phyloP scores from a whole-genome alignment of 1,140 invertebrate genomes.

The Zaprionus lachaisei region DNA sequence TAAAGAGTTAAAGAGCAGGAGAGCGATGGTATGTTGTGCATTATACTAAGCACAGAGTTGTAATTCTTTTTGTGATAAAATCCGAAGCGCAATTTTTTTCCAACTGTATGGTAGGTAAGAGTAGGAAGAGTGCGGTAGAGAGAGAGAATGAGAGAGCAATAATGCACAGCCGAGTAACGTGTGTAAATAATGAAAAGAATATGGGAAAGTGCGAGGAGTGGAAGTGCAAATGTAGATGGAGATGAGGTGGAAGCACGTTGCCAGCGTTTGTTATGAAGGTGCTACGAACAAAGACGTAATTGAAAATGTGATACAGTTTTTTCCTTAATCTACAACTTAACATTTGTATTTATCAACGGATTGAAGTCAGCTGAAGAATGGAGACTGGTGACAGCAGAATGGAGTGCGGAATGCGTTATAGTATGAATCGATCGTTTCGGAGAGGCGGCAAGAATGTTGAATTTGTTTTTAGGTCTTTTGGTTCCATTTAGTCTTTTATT shows the following conservation, averaged over 20 bases:
- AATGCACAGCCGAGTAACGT: conserved; percentile 18
- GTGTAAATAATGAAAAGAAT: conserved; percentile 43
- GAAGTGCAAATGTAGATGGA: conserved; percentile 2
- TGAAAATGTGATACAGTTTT: conserved; percentile 84
- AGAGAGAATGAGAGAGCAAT: conserved; percentile 1
- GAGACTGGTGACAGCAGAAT: neutral
- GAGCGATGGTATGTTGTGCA: conserved; percentile 37
- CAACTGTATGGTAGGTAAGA: conserved; percentile 74
- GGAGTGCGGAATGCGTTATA: neutral
- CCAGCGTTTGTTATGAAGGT: conserved; percentile 75
- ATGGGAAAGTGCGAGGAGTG: neutral
- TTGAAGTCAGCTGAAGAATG: conserved; percentile 15
- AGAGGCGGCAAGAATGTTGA: conserved; percentile 22
- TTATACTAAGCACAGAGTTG: conserved; percentile 58
- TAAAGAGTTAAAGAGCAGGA: neutral
- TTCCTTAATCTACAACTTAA: conserved; percentile 67
- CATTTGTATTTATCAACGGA: conserved; percentile 66
- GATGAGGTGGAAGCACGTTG: conserved; percentile 29
- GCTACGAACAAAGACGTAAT: conserved; percentile 84
- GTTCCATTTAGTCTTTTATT: conserved; percentile 35
- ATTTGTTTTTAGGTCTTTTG: conserved; percentile 31
- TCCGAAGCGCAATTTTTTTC: conserved; percentile 80
- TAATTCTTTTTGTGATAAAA: conserved; percentile 83
- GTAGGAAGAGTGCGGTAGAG: conserved; percentile 5
- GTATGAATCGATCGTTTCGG: conserved; percentile 11